Base-by-base conservation (phyloP, 2,113 vertebrate species). In the Microcebus ravelobensis region DNA sequence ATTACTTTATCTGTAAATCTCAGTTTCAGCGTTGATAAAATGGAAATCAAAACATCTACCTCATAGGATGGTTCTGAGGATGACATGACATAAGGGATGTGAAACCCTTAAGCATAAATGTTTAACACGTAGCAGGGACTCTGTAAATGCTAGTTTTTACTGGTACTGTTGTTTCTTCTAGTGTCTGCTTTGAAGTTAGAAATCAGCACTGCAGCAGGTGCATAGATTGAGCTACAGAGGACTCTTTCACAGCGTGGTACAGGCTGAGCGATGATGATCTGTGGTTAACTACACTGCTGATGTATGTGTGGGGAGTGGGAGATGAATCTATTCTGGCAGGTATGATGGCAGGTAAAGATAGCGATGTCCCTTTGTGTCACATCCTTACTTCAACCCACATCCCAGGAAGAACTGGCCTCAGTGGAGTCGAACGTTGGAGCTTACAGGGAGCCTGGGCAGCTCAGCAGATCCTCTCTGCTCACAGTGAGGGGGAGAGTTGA, bases 1-100 rank as follows among this genome's bases (percentile, higher is more conserved):
- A 71, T 71, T 39, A 86, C 9, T 68, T 52, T 70, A 85, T 91
- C 71, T 91, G 65, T 76, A 61, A 68, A 96, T 89, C 81, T 94
- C 59, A 68, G 71, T 95, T 95, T 95, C 76, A 61, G 36, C 10
- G 5, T 87, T 91, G 74, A 84, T 84, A 63, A 96, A 89, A 90
- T 76, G 71, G 63, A 50, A 42, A 81, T 63, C 80, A 50, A 92
- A 95, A 71, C 61, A 59, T 9, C 50, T 70, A 34, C 80, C 14
- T 79, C 52, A 31, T 39, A 36, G 15, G 39, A 74, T n/a, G 8
- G 4, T 74, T 87, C 61, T 83, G 21, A 95, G 39, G n/a, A 90
- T 63, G 65, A 90, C 45, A 29, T 84, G 85, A 88, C 77, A 76
- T 65, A 36, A 96, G 42, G 52, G 88, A 81, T 77, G 17, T 50